A percentile compares a stretch with the other conserved stretches of the same genome.
Evolutionary conservation across 2,888 invertebrate genomes (phyloP).

Genomic region (Subacronicta megacephala): DNA sequence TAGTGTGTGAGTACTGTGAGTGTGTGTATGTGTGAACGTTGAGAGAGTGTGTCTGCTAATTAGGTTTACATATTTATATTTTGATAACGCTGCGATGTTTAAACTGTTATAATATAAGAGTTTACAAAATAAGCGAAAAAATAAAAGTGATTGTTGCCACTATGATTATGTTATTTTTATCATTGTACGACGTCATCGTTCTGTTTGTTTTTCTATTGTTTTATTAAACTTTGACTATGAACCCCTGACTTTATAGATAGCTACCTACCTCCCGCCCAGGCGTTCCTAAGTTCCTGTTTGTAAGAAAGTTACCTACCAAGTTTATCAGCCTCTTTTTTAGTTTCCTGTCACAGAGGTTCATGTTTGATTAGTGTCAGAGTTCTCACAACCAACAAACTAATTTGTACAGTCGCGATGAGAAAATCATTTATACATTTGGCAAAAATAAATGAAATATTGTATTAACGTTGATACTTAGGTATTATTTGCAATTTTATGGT

Average conservation of each 20-base stretch:
- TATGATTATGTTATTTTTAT: slow-evolving; percentile 24
- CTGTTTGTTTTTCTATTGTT: neutral
- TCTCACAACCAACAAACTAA: neutral
- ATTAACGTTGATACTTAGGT: no score
- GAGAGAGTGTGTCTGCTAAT: slow-evolving; percentile 41
- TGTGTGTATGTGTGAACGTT: slow-evolving; percentile 21
- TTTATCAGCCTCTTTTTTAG: slow-evolving; percentile 14
- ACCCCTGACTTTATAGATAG: no score
- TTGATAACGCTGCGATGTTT: slow-evolving; percentile 62
- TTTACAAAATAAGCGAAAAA: slow-evolving; percentile 57
- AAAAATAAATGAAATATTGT: no score
- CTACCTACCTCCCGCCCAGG: no score
- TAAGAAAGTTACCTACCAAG: neutral
- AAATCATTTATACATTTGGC: no score
- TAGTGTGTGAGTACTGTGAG: slow-evolving; percentile 4
- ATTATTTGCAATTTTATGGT: no score
- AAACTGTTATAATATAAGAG: slow-evolving; percentile 56
- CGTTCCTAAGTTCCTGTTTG: no score
- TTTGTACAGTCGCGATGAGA: no score
- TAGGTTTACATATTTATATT: slow-evolving; percentile 66
- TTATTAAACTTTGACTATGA: no score
- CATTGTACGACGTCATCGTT: slow-evolving; percentile 1
- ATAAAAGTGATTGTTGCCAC: slow-evolving; percentile 60
- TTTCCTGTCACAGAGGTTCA: slow-evolving; percentile 20
- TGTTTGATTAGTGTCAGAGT: slow-evolving; percentile 2